Base-by-base conservation (phyloP, 2,113 vertebrate genomes). In the Psittacula cyanocephala region DNA sequence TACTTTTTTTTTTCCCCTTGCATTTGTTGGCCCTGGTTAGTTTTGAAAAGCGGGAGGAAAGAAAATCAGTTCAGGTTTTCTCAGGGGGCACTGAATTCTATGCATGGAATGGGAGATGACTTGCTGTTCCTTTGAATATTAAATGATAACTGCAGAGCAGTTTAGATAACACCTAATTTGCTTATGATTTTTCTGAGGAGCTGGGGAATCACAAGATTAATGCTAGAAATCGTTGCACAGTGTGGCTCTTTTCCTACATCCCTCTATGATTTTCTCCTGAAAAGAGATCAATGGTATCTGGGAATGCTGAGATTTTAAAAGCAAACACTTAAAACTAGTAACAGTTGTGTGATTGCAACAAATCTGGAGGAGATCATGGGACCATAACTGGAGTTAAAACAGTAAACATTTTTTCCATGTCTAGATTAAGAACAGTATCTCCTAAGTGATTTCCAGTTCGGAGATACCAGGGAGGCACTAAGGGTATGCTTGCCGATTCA, bases 11-110 rank as follows among this genome's bases (percentile, higher is more conserved):
- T 92, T 94, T 50, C 60, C 60, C 60, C 89, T 95, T 95, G 87
- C 95, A 41, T 97, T 95, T 89, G 72, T 95, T 96, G 94, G 96
- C 95, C 91, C 49, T 81, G 47, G 75, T 78, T 95, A 88, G 79
- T 93, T 93, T 91, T 93, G 86, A 95, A 92, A 94, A 96, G 70
- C 16, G 3, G 65, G 53, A 93, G 84, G 67, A 94, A 93, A 87
- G 86, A 96, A 93, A 95, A 77, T 70, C 89, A 88, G 25, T 84
- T 89, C 62, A 79, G 35, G 24, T 75, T 93, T 97, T 95, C 52
- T 64, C 74, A 92, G 57, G 47, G 35, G 71, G 35, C 27, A 63
- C 76, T 75, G 94, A 90, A 75, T 90, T 57, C 70, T 86, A 81
- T 75, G 50, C 18, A 37, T 81, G 64, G 77, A 59, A 71, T 1